Base-by-base conservation (phyloP, 2,888 invertebrate species). In the Agrochola lota region DNA sequence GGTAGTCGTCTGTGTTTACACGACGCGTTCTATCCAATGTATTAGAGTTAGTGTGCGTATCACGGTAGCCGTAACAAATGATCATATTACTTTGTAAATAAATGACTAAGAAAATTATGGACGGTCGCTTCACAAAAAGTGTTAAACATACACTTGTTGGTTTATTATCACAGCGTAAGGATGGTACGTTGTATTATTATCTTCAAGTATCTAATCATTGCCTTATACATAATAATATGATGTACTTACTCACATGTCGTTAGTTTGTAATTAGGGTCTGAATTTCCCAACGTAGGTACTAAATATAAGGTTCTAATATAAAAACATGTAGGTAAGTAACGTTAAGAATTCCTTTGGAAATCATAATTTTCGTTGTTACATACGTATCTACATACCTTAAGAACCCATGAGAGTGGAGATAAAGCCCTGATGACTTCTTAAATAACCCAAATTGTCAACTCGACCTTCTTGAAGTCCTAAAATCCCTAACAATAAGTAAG, bases 1-100 rank as follows among this genome's bases (percentile, higher is more conserved):
- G 93, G 87, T 80, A 87, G 87, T 77, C 83, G 91, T 92, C 91
- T 94, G 92, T 94, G 92, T 94, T 93, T 93, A 93, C 93, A 85
- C 83, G 77, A 85, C 84, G 80, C 74, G 82, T 70, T 85, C 82
- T 79, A 88, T 86, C 83, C 74, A 81, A 79, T 77, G 80, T 85
- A 89, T 87, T 85, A 81, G 87, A 88, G 89, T 88, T 86, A 87
- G 85, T 87, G 83, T 90, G 94, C 94, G 94, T 94, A 94, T 86
- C 92, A 78, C 92, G 87, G 94, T 89, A 93, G 94, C 92, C 87
- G 89, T 88, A 87, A 87, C 88, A 89, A 91, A 90, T 87, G 75
- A 83, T 80, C 74, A 71, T 77, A 85, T 87, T 84, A 85, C 85
- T 74, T 87, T 87, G 80, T 84, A 85, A 87, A 86, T 87, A 85